Evolutionary conservation across 2,797 vertebrate species (phyloP), one percentile per base, ranked within the genome.

Genomic region (Gymnocypris eckloni): DNA sequence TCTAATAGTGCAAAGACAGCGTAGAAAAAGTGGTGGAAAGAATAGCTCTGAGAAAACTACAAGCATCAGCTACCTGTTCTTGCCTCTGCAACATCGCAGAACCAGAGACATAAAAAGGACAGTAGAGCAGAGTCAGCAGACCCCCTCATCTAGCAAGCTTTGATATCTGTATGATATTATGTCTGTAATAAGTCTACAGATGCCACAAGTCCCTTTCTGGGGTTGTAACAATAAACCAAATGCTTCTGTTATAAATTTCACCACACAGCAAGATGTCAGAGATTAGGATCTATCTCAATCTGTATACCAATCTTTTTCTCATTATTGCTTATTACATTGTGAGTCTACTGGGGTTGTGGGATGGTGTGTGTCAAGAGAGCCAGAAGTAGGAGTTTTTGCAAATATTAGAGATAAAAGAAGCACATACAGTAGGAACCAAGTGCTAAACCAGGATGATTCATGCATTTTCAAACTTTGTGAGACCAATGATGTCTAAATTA

Each of bases 301-400:
- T 84, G 61, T 54, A 77, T 39, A 33, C 48, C 73, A 54, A 67
- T 77, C 56, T 56, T 85, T 76, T 85, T 70, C 75, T 79, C 75
- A 79, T 84, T 84, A 79, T 56, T 69, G 50, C 75, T 84, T 56
- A 70, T 83, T 83, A 77, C 59, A 83, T 33, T 82, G 59, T 11
- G 25, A 39, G 33, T 70, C 83, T 59, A 50, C 64, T 84, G 64
- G 75, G 66, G 56, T 33, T 67, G 61, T 80, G 43, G 71, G 71
- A 70, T 43, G 37, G 5, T 45, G 39, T 70, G 64, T 70, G 64
- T 78, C 64, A 83, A 25, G 64, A 84, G 64, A 78, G 37, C 33
- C 15, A 69, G 66, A 84, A 45, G 66, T 37, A 45, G 37, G 39
- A 39, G 22, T 33, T 61, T 64, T 4, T 50, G 48, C 22, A 41